These are phyloP conservation scores for Orchesella flavescens DNA, from an alignment of 2,888 invertebrate species.

Conservation along the genomic window DNA sequence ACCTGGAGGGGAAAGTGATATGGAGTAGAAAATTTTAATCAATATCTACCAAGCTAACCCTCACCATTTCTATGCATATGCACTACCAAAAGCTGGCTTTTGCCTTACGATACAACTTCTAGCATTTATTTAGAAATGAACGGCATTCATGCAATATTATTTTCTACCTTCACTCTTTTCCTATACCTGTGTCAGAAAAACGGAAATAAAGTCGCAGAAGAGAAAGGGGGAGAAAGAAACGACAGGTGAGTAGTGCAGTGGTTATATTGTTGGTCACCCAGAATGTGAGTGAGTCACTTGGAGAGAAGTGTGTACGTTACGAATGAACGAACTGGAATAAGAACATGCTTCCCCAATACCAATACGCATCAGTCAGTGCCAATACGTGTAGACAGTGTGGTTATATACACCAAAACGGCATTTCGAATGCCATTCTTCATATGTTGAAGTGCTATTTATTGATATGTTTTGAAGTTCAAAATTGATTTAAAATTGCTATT, in stretches of 20 bases:
- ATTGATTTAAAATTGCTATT: too few relatives aligned
- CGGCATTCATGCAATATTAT: background rate
- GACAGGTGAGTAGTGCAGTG: constrained; percentile 35
- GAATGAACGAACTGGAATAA: too few relatives aligned
- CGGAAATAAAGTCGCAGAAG: constrained; percentile 1
- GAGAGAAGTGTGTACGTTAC: background rate
- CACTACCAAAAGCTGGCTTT: background rate
- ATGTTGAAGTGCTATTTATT: too few relatives aligned
- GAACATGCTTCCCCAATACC: too few relatives aligned
- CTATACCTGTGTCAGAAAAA: background rate
- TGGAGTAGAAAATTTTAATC: constrained; percentile 18
- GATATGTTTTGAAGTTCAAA: too few relatives aligned
- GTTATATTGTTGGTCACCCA: background rate
- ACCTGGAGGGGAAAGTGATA: background rate
- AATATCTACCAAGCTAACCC: constrained; percentile 4
- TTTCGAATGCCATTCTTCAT: too few relatives aligned
- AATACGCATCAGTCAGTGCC: too few relatives aligned
- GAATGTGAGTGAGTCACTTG: constrained; percentile 28
- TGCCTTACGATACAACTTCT: background rate
- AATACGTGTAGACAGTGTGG: too few relatives aligned
- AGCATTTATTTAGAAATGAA: background rate
- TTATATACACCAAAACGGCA: too few relatives aligned
- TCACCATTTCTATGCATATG: constrained; percentile 2
- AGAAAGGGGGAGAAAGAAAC: background rate
- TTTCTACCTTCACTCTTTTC: background rate